Evolutionary conservation across 1,140 invertebrate genomes (phyloP), one percentile per base, ranked within the genome.

Genomic region (Brachystomella parvula): DNA sequence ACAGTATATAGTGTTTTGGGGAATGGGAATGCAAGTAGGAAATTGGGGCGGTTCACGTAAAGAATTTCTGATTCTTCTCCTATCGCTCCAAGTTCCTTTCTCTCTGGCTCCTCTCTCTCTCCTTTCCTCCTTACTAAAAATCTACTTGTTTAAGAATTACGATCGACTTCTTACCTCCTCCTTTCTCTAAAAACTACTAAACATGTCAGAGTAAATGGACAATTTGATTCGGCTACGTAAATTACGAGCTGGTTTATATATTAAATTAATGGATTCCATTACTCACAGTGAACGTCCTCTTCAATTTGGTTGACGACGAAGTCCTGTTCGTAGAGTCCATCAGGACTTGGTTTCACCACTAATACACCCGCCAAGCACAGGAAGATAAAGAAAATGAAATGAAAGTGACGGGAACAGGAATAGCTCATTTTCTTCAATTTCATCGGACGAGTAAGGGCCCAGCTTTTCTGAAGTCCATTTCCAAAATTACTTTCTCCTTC

Each of bases 201-300:
- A 39, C 35, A 39, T 39, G 35, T 39, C 35, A 39, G 35, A 39
- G 35, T 9, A 9, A 39, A 39, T 39, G 35, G 35, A 39, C 6
- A 39, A 39, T 39, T 39, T 39, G 35, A 39, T 39, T 39, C 35
- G 6, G 19, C 19, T 39, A 39, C 6, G 49, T 64, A 57, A 64
- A 64, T 58, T 32, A 57, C 33, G 32, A 28, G 63, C 28, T 3
- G 19, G 44, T 29, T n/a, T 60, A 31, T 60, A 35, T 19, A 53
- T 53, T 53, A 53, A 63, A 67, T 67, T 67, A 63, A 62, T 67
- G 61, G 35, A 63, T 21, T 44, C 32, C 63, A 64, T 61, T 64
- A 65, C 69, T 71, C 60, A 71, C 69, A 67, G 29, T 65, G 69
- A 65, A 71, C 63, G 53, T 71, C 69, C 49, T 67, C 69, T 30